phyloP scores from a whole-genome alignment of 2,888 invertebrate species.

The Suillia variegata region DNA sequence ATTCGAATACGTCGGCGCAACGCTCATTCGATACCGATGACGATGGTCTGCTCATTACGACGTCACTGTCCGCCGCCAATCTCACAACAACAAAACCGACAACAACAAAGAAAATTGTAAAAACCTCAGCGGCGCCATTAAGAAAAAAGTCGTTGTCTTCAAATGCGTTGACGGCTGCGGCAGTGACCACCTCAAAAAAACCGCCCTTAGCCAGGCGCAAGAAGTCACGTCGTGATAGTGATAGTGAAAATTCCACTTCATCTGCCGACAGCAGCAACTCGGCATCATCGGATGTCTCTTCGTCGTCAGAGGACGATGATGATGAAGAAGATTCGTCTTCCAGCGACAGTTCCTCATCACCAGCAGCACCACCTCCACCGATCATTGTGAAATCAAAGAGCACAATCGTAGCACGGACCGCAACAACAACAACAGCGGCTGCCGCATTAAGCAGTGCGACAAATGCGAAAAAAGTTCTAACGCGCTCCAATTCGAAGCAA shows the following conservation, averaged over 20 bases:
- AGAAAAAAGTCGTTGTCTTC: too few species aligned
- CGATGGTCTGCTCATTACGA: too few species aligned
- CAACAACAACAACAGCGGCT: slow-evolving; percentile 18
- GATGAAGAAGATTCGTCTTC: neutral
- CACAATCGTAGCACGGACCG: slow-evolving; percentile 12
- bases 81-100: too few species aligned
- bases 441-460: slow-evolving; percentile 24
- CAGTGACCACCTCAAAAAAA: neutral
- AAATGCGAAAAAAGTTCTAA: slow-evolving; percentile 22
- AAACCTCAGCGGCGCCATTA: neutral
- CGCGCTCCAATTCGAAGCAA: slow-evolving; percentile 47
- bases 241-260: slow-evolving; percentile 5
- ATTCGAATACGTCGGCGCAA: slow-evolving; percentile 31
- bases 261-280: too few species aligned
- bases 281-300: neutral
- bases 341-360: neutral
- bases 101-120: too few species aligned
- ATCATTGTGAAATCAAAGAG: slow-evolving; percentile 29
- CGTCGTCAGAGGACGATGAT: neutral
- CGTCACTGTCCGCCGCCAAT: too few species aligned
- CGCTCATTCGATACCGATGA: slow-evolving; percentile 20
- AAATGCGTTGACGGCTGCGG: neutral
- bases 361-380: slow-evolving; percentile 24
- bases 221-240: slow-evolving; percentile 3
- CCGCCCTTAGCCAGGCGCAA: too few species aligned